Evolutionary conservation across 2,888 invertebrate species (phyloP).

Genomic region (Harmothoe impar): DNA sequence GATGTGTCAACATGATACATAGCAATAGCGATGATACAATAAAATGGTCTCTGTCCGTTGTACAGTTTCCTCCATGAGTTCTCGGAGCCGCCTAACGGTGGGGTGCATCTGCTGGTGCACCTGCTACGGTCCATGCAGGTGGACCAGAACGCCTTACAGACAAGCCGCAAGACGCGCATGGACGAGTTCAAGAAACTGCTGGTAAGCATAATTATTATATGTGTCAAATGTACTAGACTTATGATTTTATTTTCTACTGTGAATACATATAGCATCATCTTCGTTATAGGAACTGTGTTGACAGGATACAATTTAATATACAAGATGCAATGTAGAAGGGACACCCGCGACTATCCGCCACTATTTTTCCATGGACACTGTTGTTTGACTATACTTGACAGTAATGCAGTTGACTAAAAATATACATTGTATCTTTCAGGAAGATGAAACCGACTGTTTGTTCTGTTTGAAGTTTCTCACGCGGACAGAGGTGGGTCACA

Average conservation of each 20-base stretch:
- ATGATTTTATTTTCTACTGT: too few species aligned
- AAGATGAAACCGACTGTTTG: constrained; percentile 55
- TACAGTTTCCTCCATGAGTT: constrained; percentile 96
- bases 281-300: too few species aligned
- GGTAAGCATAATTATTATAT: constrained; percentile 20
- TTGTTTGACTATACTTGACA: background rate
- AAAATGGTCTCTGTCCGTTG: constrained; percentile 69
- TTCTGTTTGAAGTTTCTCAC: constrained; percentile 45
- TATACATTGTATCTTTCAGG: background rate
- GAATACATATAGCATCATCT: too few species aligned
- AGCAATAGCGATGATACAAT: background rate
- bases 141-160: constrained; percentile 63
- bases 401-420: too few species aligned
- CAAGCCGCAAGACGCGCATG: constrained; percentile 33
- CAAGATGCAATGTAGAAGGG: too few species aligned
- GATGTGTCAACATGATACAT: too few species aligned
- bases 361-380: too few species aligned
- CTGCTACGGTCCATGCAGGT: constrained; percentile 92
- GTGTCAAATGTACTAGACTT: too few species aligned
- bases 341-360: too few species aligned
- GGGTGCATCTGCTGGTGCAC: constrained; percentile 92
- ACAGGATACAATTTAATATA: too few species aligned
- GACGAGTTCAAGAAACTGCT: constrained; percentile 47
- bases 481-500: constrained; percentile 37
- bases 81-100: constrained; percentile 93